A percentile compares a stretch with the other conserved stretches of the same genome.
Evolutionary conservation across 1,140 invertebrate species (phyloP).

Genomic region (Heliothis virescens): DNA sequence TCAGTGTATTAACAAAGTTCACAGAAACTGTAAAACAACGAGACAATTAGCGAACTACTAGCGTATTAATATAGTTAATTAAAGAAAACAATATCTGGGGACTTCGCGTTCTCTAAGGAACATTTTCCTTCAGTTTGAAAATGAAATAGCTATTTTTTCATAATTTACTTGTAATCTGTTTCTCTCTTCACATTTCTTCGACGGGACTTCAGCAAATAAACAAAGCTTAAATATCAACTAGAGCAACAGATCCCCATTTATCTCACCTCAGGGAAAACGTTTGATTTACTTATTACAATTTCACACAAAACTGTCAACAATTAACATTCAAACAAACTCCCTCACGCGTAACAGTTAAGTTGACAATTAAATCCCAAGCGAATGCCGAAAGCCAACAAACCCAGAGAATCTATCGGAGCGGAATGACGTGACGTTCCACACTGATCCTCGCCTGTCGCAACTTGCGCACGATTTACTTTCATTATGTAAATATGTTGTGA

Average conservation of each 20-base stretch:
- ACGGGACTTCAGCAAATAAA: too few relatives aligned
- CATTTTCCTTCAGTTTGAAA: too few relatives aligned
- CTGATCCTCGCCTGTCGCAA: slow-evolving; percentile 1
- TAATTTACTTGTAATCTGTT: too few relatives aligned
- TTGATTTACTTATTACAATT: too few relatives aligned
- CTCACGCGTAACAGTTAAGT: not conserved
- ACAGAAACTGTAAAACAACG: not conserved
- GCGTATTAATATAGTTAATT: slow-evolving; percentile 10
- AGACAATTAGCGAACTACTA: slow-evolving; percentile 28
- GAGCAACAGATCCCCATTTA: too few relatives aligned
- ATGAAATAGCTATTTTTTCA: too few relatives aligned
- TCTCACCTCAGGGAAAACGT: too few relatives aligned
- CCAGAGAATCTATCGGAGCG: not conserved
- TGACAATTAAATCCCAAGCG: not conserved
- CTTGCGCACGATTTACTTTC: slow-evolving; percentile 40
- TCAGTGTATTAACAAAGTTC: not conserved
- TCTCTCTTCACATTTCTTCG: too few relatives aligned
- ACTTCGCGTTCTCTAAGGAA: too few relatives aligned
- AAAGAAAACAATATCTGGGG: too few relatives aligned
- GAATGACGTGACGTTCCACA: not conserved
- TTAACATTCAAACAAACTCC: not conserved
- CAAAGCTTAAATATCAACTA: too few relatives aligned
- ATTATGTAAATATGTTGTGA: slow-evolving; percentile 35
- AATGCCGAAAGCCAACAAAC: slow-evolving; percentile 1
- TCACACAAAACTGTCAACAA: too few relatives aligned